Conservation (phyloP, 2,113 vertebrate species). For the Dasyurus viverrinus region DNA sequence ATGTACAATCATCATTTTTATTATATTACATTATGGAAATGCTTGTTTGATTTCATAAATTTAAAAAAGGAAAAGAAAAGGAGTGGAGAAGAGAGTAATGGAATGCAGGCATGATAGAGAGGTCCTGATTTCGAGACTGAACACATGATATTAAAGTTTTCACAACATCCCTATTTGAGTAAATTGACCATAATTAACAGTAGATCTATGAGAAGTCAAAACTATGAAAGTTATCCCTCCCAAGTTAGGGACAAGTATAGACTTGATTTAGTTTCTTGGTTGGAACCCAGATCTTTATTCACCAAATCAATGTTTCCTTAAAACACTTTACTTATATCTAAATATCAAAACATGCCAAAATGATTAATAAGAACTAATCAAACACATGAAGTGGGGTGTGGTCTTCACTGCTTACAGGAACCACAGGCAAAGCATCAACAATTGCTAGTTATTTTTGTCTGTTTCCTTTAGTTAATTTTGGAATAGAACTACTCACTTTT, state of each 20-base stretch:
- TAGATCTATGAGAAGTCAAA: neutral
- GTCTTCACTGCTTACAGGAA: constrained; percentile 7
- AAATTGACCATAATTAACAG: neutral
- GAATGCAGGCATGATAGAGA: neutral
- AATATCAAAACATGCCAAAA: neutral
- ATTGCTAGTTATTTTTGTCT: constrained; percentile 30
- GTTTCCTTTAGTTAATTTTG: neutral
- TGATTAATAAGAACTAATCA: neutral
- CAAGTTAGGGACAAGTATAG: neutral
- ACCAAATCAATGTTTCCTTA: neutral
- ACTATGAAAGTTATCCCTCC: neutral
- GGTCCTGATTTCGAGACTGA: neutral
- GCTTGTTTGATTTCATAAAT: neutral
- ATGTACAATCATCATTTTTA: neutral
- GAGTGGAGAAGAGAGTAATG: neutral
- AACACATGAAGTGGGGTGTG: neutral
- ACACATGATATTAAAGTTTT: neutral
- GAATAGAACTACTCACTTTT: neutral
- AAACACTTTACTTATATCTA: constrained; percentile 37
- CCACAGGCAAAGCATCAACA: constrained; percentile 29
- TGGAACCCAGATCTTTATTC: constrained; percentile 17
- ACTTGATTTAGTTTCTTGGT: neutral
- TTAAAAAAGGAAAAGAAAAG: neutral
- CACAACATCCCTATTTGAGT: neutral
- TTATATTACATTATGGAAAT: neutral